Conservation (phyloP, 2,888 invertebrate genomes). For the Cremastinae sp. region DNA sequence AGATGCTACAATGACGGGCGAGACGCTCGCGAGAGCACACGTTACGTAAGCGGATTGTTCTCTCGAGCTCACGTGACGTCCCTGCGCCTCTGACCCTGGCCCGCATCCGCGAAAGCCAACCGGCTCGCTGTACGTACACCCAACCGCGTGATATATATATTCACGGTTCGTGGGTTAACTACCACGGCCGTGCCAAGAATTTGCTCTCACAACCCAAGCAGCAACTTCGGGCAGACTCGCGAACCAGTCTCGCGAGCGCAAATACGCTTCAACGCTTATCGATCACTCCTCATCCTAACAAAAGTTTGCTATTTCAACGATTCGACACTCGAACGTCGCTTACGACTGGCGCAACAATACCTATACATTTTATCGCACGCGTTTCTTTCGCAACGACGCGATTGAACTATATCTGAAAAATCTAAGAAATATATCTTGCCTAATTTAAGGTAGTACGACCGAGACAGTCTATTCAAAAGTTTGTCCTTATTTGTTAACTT, state of each 20-base stretch:
- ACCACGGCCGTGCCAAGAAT: constrained; percentile 69
- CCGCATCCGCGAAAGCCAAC: constrained; percentile 59
- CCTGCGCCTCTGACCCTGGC: constrained; percentile 64
- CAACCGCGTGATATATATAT: constrained; percentile 2
- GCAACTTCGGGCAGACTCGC: constrained; percentile 8
- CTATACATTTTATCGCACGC: too few species aligned
- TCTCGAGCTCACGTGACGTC: constrained; percentile 63
- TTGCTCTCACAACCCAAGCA: constrained; percentile 39
- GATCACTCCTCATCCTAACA: background rate
- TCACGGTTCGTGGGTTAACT: constrained; percentile 59
- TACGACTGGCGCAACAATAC: background rate
- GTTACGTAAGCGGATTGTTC: constrained; percentile 68
- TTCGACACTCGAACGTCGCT: background rate
- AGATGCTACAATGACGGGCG: constrained; percentile 1
- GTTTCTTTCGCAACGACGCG: too few species aligned
- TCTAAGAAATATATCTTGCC: too few species aligned
- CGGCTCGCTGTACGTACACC: constrained; percentile 1
- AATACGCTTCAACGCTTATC: background rate
- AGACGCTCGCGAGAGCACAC: constrained; percentile 20
- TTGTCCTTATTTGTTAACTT: too few species aligned
- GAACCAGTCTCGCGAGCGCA: constrained; percentile 19
- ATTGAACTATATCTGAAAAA: too few species aligned
- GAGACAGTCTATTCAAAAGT: too few species aligned
- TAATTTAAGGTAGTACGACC: too few species aligned
- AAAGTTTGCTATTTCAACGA: constrained; percentile 3